Evolutionary conservation across 2,797 vertebrate genomes (phyloP).

Genomic region (Nyctibius grandis): DNA sequence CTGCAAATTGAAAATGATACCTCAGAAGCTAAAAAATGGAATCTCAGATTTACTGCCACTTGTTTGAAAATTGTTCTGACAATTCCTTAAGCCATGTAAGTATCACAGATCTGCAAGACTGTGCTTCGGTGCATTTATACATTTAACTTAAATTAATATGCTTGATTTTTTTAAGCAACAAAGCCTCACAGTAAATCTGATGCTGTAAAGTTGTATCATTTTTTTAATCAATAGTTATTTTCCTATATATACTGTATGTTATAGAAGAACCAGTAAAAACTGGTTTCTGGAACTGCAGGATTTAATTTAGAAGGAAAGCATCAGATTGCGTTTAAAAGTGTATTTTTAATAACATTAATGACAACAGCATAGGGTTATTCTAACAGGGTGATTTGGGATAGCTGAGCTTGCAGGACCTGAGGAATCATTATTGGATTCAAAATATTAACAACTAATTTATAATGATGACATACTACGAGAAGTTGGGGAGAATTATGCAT

Average conservation of each 20-base stretch:
- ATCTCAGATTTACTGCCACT: background rate
- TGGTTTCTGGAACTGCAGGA: background rate
- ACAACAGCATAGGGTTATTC: background rate
- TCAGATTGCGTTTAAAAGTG: background rate
- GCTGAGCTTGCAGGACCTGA: background rate
- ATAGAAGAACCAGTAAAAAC: background rate
- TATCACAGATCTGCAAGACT: background rate
- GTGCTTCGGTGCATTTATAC: background rate
- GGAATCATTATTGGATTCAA: background rate
- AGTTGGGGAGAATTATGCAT: background rate
- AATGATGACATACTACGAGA: background rate
- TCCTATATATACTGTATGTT: background rate
- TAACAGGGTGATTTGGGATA: background rate
- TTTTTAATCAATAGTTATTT: background rate
- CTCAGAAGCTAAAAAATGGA: background rate
- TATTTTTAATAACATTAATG: background rate
- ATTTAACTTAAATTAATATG: background rate
- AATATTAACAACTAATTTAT: background rate
- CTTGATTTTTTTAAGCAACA: background rate
- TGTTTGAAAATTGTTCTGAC: background rate
- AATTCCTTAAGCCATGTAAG: background rate
- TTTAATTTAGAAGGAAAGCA: background rate
- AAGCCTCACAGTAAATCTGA: background rate
- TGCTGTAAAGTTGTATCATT: background rate
- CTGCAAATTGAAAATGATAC: background rate